Conservation (phyloP, 2,113 vertebrate genomes). For the Corythoichthys haematopterus region DNA sequence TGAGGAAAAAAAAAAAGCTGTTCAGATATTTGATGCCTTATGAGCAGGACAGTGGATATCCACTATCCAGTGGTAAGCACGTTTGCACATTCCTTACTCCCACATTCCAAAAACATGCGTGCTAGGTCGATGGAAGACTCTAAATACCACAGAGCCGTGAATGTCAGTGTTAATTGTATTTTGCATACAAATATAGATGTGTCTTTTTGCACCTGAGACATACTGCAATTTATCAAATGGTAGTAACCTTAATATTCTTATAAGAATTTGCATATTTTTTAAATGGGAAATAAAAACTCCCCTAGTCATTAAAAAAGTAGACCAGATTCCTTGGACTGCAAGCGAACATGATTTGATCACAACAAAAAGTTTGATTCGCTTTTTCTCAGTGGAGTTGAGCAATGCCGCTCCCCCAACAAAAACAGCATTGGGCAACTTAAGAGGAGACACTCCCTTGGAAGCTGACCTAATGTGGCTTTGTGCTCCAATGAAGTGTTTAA, state of each 20-base stretch:
- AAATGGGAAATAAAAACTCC: constrained; percentile 25
- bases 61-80: too few relatives aligned
- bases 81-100: too few relatives aligned
- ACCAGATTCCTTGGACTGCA: background rate
- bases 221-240: constrained; percentile 43
- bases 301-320: constrained; percentile 18
- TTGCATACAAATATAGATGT: too few relatives aligned
- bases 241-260: constrained; percentile 13
- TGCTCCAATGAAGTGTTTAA: background rate
- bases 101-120: too few relatives aligned
- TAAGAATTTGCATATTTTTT: constrained; percentile 13
- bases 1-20: background rate
- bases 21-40: constrained; percentile 12
- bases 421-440: constrained; percentile 31
- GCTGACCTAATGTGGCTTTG: constrained; percentile 14
- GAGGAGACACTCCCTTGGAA: constrained; percentile 44
- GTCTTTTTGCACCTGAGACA: too few relatives aligned
- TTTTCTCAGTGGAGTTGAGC: constrained; percentile 41
- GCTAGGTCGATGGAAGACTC: too few relatives aligned
- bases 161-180: too few relatives aligned
- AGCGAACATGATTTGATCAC: constrained; percentile 19
- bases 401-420: constrained; percentile 55
- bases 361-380: constrained; percentile 31
- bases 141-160: too few relatives aligned
- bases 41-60: constrained; percentile 22